Conservation (phyloP, 2,888 invertebrate genomes). For the Miltochrista miniata region DNA sequence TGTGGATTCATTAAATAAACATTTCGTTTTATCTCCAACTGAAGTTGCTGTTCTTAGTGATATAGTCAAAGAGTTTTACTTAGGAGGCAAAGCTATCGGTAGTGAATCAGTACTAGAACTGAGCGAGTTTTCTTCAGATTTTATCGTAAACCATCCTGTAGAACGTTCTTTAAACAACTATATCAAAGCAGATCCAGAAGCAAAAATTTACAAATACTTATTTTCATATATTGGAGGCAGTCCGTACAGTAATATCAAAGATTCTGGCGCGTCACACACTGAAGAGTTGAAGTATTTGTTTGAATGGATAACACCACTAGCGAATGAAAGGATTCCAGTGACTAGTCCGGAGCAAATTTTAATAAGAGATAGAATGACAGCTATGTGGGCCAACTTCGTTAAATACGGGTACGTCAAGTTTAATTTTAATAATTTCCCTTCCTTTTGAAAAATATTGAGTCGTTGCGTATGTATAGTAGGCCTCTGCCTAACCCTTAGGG, state of each 20-base stretch:
- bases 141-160: constrained; percentile 40
- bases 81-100: constrained; percentile 38
- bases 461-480: too few relatives aligned
- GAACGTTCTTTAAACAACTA: constrained; percentile 48
- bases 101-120: constrained; percentile 43
- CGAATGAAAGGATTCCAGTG: neutral
- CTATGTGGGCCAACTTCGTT: constrained; percentile 58
- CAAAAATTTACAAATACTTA: constrained; percentile 45
- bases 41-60: constrained; percentile 28
- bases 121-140: constrained; percentile 47
- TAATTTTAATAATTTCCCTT: too few relatives aligned
- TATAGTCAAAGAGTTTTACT: constrained; percentile 39
- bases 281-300: constrained; percentile 52
- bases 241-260: constrained; percentile 36
- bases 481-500: too few relatives aligned
- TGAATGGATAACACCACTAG: constrained; percentile 24
- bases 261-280: constrained; percentile 49
- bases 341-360: constrained; percentile 38
- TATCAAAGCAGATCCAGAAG: constrained; percentile 31
- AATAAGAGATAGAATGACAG: constrained; percentile 50
- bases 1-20: constrained; percentile 12
- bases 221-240: constrained; percentile 49
- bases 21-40: constrained; percentile 14
- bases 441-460: too few relatives aligned
- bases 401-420: constrained; percentile 49